A percentile compares a stretch with the other conserved stretches of the same genome.
Conservation (phyloP, 1,140 invertebrate genomes). For the Drosophila pallidifrons region DNA sequence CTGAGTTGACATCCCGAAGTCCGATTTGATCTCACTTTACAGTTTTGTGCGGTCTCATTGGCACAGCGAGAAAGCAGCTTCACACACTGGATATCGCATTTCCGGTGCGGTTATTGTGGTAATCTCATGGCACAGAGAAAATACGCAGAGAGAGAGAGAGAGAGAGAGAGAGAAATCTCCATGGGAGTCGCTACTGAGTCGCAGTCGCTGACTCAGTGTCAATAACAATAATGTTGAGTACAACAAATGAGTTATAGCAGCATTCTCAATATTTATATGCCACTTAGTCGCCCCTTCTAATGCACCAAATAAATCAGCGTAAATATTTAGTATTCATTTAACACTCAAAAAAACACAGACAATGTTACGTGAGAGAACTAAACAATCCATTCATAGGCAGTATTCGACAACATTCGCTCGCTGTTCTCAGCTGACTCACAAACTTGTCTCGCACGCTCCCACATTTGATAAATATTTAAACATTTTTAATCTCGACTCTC, state of each 20-base stretch:
- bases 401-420: conserved; percentile 8
- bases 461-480: conserved; percentile 83
- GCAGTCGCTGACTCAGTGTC: neutral
- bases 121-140: conserved; percentile 39
- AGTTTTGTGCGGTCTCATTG: conserved; percentile 57
- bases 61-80: conserved; percentile 56
- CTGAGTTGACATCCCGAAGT: conserved; percentile 25
- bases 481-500: conserved; percentile 69
- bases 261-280: conserved; percentile 72
- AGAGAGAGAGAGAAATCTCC: conserved; percentile 42
- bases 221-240: conserved; percentile 27
- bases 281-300: conserved; percentile 71
- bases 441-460: conserved; percentile 79
- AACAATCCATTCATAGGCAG: conserved; percentile 11
- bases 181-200: conserved; percentile 54
- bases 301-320: conserved; percentile 77
- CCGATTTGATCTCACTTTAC: conserved; percentile 56
- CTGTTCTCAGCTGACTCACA: conserved; percentile 70
- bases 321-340: conserved; percentile 82
- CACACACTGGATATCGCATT: conserved; percentile 66
- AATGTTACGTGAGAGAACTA: conserved; percentile 3
- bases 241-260: conserved; percentile 45
- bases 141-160: conserved; percentile 10
- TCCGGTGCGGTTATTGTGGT: conserved; percentile 76
- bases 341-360: conserved; percentile 39